Base-by-base conservation (phyloP, 2,888 invertebrate genomes). In the Julus scanicus region DNA sequence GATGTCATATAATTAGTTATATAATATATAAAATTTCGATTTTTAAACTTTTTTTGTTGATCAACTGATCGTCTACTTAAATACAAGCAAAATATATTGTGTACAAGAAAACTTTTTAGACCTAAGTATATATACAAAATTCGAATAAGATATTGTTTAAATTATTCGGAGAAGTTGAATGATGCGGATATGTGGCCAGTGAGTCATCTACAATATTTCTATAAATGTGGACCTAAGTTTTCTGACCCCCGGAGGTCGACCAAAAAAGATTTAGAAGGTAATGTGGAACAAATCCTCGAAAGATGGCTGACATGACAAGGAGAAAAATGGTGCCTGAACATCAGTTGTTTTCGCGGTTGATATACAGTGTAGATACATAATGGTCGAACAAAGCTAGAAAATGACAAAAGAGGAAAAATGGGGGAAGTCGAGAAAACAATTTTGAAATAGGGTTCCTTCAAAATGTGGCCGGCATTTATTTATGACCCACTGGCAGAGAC, bases 361-460 rank as follows among this genome's bases (percentile, higher is more conserved):
- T 63, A 63, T 63, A 63, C 20, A 44, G 6, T 44, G 44, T 44
- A 44, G 3, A 6, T 20, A 20, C 8, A 63, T 6, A 63, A 63
- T 17, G 63, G 63, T 20, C 63, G 63, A 63, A 63, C 20, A 20
- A 63, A 63, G 20, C 17, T 9, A 63, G 63, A 17, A 63, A 63
- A 63, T 63, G 20, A 63, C 63, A 63, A 63, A 20, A 20, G 20
- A 63, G 63, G 63, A 63, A 63, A 63, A 63, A 63, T 63, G 4
- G 4, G 63, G 63, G 63, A 63, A 63, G 3, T 20, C 20, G 20
- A 63, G n/a, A 57, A 63, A 63, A 57, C 57, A 57, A 57, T 57
- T 57, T 63, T 63, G 63, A 63, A 63, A 63, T 63, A 63, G 20
- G 20, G 63, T 8, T 63, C 63, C 63, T 63, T 63, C 63, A 63